Percentiles rank a stretch among this genome's conserved stretches.
Evolutionary conservation across 2,113 vertebrate species (phyloP).

Genomic region (Herpetotheres cachinnans): DNA sequence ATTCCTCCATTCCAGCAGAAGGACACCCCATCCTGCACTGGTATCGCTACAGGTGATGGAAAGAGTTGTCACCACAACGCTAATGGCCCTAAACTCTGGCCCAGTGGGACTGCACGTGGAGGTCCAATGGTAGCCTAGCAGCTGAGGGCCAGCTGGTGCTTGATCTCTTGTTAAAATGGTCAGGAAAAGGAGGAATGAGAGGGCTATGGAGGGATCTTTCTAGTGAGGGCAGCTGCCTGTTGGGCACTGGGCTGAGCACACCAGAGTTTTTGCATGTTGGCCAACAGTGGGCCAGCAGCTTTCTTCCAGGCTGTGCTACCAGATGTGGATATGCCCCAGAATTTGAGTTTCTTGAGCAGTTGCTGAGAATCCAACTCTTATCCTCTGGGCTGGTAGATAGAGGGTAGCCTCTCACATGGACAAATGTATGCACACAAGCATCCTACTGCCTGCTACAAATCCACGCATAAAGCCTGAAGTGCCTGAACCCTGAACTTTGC

Average conservation of each 20-base stretch:
- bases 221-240: neutral
- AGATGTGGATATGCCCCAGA: neutral
- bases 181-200: neutral
- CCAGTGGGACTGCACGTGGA: neutral
- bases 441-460: neutral
- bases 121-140: neutral
- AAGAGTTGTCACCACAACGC: neutral
- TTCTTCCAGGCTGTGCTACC: neutral
- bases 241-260: neutral
- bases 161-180: neutral
- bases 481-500: neutral
- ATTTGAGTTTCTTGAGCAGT: neutral
- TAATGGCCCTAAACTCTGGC: neutral
- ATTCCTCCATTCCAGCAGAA: neutral
- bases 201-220: neutral
- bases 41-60: neutral
- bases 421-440: neutral
- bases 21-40: neutral
- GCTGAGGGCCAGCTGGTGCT: neutral
- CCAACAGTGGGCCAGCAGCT: neutral
- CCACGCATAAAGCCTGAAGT: neutral
- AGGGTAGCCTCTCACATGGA: neutral
- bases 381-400: neutral
- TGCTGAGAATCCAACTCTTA: neutral
- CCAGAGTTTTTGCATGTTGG: neutral